These are phyloP conservation scores for Drosophila infuscata DNA, from an alignment of 2,888 invertebrate genomes.

Conservation along the genomic window DNA sequence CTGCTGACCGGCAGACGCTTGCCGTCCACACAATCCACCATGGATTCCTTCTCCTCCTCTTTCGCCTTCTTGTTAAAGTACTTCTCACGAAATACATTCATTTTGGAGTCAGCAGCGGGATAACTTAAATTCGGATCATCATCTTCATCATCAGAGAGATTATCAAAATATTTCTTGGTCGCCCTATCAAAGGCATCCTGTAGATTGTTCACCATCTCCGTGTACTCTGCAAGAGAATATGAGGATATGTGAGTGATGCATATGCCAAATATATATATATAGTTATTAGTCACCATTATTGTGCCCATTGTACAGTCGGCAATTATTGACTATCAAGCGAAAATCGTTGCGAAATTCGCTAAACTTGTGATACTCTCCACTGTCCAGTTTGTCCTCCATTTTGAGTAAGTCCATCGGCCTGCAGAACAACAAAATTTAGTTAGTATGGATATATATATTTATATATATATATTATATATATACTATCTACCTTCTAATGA, in stretches of 20 bases:
- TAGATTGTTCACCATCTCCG: slow-evolving; percentile 87
- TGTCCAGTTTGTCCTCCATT: slow-evolving; percentile 95
- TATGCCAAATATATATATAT: background rate
- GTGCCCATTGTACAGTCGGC: slow-evolving; percentile 95
- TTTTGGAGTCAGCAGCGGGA: slow-evolving; percentile 85
- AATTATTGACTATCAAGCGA: slow-evolving; percentile 96
- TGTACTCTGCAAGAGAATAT: slow-evolving; percentile 55
- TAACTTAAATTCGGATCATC: slow-evolving; percentile 91
- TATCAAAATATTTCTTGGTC: slow-evolving; percentile 93
- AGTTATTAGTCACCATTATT: slow-evolving; percentile 87
- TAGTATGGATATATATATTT: no score
- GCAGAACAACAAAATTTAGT: background rate
- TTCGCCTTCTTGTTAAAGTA: slow-evolving; percentile 84
- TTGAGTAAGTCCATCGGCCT: slow-evolving; percentile 94
- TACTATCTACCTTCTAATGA: slow-evolving; percentile 86
- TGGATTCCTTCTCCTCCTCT: slow-evolving; percentile 60
- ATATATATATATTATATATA: no score
- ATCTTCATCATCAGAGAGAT: slow-evolving; percentile 93
- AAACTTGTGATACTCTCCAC: slow-evolving; percentile 91
- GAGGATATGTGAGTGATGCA: background rate
- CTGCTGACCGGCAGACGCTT: slow-evolving; percentile 42
- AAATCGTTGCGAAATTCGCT: slow-evolving; percentile 95
- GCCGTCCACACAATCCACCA: slow-evolving; percentile 25
- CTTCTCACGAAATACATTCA: slow-evolving; percentile 85
- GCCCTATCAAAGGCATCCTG: slow-evolving; percentile 92